Evolutionary conservation across 2,797 vertebrate genomes (phyloP), one percentile per base, ranked within the genome.

Genomic region (Aldrovandia affinis): DNA sequence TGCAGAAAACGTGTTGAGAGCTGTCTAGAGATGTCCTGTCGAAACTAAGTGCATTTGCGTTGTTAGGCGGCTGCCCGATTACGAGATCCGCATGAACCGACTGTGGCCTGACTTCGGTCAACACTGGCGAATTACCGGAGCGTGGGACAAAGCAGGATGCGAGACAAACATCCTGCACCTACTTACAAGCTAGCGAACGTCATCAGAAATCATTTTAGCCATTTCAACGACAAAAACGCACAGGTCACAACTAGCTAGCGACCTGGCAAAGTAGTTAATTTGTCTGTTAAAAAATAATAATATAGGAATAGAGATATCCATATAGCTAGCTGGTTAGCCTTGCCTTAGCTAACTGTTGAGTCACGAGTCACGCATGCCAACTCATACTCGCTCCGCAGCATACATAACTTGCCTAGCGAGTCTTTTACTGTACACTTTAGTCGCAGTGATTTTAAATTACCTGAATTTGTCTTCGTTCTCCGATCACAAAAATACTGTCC

Each of bases 381-480:
- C 73, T 77, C 73, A 77, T 57, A 57, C 73, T 44, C 25, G 36
- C 39, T n/a, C 42, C 2, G 73, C 22, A 77, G 47, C 42, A 77
- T 47, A 47, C 70, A 33, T 33, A 33, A 30, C 65, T 12, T 75
- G 39, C 15, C 68, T 73, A 73, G 68, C 33, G 14, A 14, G 30
- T 68, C 63, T 73, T 73, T 33, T 42, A 73, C 36, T 42, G 36
- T 47, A 47, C 47, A 73, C 68, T 42, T 39, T 5, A 22, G 30
- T 75, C 18, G 25, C 73, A 77, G 22, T 78, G 25, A n/a, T 79
- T 79, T 33, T 0, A 78, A 65, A 50, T 83, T 83, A 78, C 83
- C 57, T 78, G 36, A 10, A 77, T 52, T 44, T 79, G 57, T 42
- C 59, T 83, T 54, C 81, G 57, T 84, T 84, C 47, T 22, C 22